Conservation (phyloP, 2,113 vertebrate genomes). For the Empidonax traillii region DNA sequence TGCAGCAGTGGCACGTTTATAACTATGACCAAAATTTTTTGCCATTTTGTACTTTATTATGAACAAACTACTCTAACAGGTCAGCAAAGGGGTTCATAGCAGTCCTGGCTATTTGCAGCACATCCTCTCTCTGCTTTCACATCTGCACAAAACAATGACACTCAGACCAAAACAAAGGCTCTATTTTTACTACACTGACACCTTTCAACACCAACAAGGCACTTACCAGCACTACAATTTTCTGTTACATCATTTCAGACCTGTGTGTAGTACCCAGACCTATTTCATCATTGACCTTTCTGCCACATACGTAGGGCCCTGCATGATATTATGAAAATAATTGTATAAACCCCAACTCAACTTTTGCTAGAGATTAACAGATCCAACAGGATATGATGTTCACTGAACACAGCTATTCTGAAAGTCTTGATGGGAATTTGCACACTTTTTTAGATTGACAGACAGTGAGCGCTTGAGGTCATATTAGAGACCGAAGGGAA, state of each 20-base stretch:
- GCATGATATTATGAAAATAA: neutral
- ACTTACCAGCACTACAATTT: neutral
- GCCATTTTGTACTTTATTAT: neutral
- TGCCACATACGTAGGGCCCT: rapidly evolving
- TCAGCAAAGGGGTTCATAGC: neutral
- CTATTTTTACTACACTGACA: neutral
- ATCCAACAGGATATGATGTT: neutral
- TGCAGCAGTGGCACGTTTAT: neutral
- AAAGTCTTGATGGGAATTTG: neutral
- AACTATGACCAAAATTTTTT: neutral
- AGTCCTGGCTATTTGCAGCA: neutral
- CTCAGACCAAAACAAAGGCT: neutral
- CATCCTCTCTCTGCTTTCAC: neutral
- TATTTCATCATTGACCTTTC: neutral
- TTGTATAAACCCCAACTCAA: neutral
- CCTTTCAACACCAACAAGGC: neutral
- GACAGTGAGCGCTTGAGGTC: neutral
- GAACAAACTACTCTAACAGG: neutral
- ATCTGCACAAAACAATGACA: neutral
- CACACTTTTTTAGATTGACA: neutral
- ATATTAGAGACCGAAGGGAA: neutral
- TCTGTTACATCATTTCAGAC: neutral
- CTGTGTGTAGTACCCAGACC: neutral
- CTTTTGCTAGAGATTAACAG: neutral
- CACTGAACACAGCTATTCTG: neutral